Conservation (phyloP, 1,140 invertebrate genomes). For the Drosophila nasuta region DNA sequence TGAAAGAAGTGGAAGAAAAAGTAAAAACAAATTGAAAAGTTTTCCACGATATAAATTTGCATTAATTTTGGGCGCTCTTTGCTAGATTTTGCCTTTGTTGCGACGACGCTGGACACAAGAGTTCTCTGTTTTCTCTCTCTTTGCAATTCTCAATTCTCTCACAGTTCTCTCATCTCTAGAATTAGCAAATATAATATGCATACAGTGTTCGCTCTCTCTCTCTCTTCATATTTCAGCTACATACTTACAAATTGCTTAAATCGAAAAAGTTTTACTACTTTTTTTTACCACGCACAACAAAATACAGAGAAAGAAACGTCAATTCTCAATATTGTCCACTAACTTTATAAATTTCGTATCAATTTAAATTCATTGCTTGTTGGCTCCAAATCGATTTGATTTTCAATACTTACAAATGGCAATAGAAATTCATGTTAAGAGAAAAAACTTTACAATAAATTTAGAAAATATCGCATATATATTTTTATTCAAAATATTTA, state of each 20-base stretch:
- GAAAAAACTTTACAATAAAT: no score
- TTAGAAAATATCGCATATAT: no score
- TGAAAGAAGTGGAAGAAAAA: constrained; percentile 36
- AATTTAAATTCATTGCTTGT: no score
- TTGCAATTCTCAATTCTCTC: neutral
- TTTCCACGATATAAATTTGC: constrained; percentile 79
- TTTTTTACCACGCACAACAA: constrained; percentile 23
- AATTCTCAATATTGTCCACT: neutral
- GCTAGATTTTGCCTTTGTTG: constrained; percentile 17
- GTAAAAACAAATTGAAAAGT: constrained; percentile 77
- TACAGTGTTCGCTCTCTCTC: neutral
- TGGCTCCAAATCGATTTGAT: no score
- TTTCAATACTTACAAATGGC: neutral
- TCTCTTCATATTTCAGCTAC: constrained; percentile 13
- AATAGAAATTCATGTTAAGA: no score
- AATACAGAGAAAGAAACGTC: neutral
- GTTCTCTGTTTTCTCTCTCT: neutral
- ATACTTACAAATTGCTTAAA: constrained; percentile 73
- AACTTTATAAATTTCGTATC: no score
- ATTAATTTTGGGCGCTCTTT: constrained; percentile 65
- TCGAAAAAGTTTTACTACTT: constrained; percentile 72
- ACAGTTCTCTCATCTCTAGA: constrained; percentile 6
- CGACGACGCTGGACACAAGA: neutral
- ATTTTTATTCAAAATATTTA: no score
- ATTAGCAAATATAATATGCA: constrained; percentile 33